Percentiles rank a stretch among this genome's conserved stretches.
These are phyloP conservation scores for Andrena trimmerana DNA, from an alignment of 2,888 invertebrate species.

Conservation along the genomic window DNA sequence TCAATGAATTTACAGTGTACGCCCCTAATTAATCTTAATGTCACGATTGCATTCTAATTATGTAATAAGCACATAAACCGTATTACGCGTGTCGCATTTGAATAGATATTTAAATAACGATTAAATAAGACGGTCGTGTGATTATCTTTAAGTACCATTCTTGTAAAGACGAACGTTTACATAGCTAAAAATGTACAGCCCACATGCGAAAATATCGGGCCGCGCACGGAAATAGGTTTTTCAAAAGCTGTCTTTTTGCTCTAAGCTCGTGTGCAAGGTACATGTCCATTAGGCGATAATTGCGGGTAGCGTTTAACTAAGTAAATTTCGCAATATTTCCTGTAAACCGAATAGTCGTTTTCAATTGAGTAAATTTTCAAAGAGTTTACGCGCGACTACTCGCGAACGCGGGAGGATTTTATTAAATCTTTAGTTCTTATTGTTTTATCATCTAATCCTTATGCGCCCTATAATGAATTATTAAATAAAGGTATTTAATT, in stretches of 20 bases:
- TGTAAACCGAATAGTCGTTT: slow-evolving; percentile 23
- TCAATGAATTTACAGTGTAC: slow-evolving; percentile 56
- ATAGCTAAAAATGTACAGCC: slow-evolving; percentile 57
- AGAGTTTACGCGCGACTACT: not conserved
- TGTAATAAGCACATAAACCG: slow-evolving; percentile 48
- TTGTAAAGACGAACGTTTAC: slow-evolving; percentile 48
- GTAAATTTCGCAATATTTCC: slow-evolving; percentile 2
- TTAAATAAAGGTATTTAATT: not conserved
- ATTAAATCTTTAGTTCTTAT: not conserved
- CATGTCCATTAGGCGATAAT: slow-evolving; percentile 21
- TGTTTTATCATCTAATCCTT: not conserved
- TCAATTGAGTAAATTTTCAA: slow-evolving; percentile 38
- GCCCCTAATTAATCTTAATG: slow-evolving; percentile 58
- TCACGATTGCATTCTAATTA: slow-evolving; percentile 63
- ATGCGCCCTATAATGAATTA: not conserved
- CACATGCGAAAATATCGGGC: slow-evolving; percentile 62
- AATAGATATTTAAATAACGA: slow-evolving; percentile 50
- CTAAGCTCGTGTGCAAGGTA: slow-evolving; percentile 21
- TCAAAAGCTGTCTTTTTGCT: slow-evolving; percentile 37
- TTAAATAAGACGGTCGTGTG: slow-evolving; percentile 48
- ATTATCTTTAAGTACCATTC: slow-evolving; percentile 55
- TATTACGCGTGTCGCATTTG: slow-evolving; percentile 54
- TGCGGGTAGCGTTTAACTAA: slow-evolving; percentile 18
- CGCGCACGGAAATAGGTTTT: slow-evolving; percentile 50
- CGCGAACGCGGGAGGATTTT: not conserved